These are phyloP conservation scores for Creontiades dilutus DNA, from an alignment of 2,888 invertebrate genomes.

Conservation along the genomic window DNA sequence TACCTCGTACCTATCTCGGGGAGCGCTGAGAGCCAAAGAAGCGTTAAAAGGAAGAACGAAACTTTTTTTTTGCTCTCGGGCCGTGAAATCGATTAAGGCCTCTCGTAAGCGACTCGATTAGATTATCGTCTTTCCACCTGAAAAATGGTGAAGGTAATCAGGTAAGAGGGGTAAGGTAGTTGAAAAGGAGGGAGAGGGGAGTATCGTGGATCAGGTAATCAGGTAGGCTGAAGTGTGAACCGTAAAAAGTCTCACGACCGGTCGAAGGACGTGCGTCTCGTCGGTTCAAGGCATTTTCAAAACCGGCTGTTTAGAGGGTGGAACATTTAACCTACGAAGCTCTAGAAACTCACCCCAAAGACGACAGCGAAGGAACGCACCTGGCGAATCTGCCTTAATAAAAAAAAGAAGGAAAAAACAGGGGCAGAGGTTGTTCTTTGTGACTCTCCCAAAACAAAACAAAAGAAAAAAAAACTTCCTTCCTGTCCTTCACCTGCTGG, in stretches of 20 bases:
- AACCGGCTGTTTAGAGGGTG: not conserved
- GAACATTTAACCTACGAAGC: too few relatives aligned
- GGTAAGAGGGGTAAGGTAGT: not conserved
- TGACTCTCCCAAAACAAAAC: too few relatives aligned
- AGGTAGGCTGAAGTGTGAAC: slow-evolving; percentile 9
- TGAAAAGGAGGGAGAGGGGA: not conserved
- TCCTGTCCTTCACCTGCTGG: too few relatives aligned
- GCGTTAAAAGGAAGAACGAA: slow-evolving; percentile 13
- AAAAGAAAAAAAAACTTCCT: too few relatives aligned
- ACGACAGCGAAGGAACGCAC: too few relatives aligned
- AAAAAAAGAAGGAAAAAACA: too few relatives aligned
- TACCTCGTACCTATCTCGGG: not conserved
- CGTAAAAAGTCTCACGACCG: slow-evolving; percentile 34
- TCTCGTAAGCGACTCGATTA: slow-evolving; percentile 5
- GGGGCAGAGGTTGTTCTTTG: too few relatives aligned
- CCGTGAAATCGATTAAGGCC: slow-evolving; percentile 38
- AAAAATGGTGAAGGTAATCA: slow-evolving; percentile 42
- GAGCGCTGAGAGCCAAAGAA: not conserved
- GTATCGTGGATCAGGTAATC: not conserved
- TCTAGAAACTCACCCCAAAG: too few relatives aligned
- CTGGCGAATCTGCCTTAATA: too few relatives aligned
- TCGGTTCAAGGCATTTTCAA: not conserved
- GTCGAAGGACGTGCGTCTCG: slow-evolving; percentile 40
- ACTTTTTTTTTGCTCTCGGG: not conserved
- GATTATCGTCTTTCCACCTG: slow-evolving; percentile 24